Evolutionary conservation across 2,113 vertebrate genomes (phyloP), one percentile per base, ranked within the genome.

Genomic region (Acrocephalus kingi): DNA sequence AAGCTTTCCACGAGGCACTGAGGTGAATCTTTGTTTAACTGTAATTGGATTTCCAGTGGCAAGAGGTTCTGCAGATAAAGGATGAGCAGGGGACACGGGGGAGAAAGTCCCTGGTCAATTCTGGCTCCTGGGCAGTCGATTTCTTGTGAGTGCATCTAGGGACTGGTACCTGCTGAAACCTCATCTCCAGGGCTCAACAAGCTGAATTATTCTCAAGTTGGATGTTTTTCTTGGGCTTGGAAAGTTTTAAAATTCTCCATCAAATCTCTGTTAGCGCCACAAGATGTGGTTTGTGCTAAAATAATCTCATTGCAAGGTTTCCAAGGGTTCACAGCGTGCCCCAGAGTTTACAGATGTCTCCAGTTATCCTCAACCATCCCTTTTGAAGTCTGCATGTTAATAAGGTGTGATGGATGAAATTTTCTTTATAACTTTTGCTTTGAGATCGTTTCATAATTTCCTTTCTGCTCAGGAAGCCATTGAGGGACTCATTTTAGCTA

Each of bases 11-110:
- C 1, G 18, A 96, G 63, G 88, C 52, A 56, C 52, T 81, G 95
- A 84, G 81, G 84, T 88, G 92, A 90, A 84, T 91, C 94, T 93
- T 95, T 90, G 80, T 93, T 94, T 76, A 91, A 82, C 39, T 72
- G 69, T 93, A 90, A 97, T 85, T 94, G 84, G 79, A 93, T 96
- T 94, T 95, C 69, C 90, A 94, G 72, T 35, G 71, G 89, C 51
- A 63, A 82, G 82, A 64, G 62, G 59, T 61, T 93, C 68, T 56
- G 83, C 64, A 94, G 74, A 41, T 85, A 91, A 95, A 94, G 66
- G 90, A 96, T 74, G 85, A 94, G 63, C 35, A 0, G 1, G 72
- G 81, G 68, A 84, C 87, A 62, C 0, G 0, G 48, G 21, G 75
- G 64, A 86, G 43, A 67, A 79, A 56, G 68, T 68, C 41, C 73